phyloP scores from a whole-genome alignment of 2,888 invertebrate genomes.

The Zonitis immaculata region DNA sequence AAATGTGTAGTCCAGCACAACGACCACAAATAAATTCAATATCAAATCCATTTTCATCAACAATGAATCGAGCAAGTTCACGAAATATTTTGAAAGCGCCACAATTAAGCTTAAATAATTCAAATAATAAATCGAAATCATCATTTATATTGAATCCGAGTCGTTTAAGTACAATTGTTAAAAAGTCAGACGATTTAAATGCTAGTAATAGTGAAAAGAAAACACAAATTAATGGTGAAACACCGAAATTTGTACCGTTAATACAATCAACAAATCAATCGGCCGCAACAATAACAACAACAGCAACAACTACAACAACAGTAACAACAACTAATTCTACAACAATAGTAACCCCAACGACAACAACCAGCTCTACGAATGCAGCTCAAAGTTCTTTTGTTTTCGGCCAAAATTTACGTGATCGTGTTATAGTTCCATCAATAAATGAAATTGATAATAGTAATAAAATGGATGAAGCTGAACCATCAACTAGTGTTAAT shows the following conservation, averaged over 20 bases:
- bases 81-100: slow-evolving; percentile 38
- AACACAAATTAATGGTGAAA: slow-evolving; percentile 37
- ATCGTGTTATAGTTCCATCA: slow-evolving; percentile 59
- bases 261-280: slow-evolving; percentile 22
- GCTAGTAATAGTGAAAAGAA: slow-evolving; percentile 29
- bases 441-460: slow-evolving; percentile 47
- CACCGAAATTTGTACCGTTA: slow-evolving; percentile 45
- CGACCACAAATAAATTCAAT: slow-evolving; percentile 21
- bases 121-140: slow-evolving; percentile 26
- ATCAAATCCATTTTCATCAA: slow-evolving; percentile 32
- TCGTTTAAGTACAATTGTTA: slow-evolving; percentile 41
- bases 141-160: slow-evolving; percentile 43
- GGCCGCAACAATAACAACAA: slow-evolving; percentile 7
- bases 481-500: slow-evolving; percentile 40
- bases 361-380: slow-evolving; percentile 1
- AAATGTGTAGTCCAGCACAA: slow-evolving; percentile 32
- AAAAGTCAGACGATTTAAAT: slow-evolving; percentile 24
- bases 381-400: slow-evolving; percentile 64
- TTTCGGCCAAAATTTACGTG: slow-evolving; percentile 88
- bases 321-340: slow-evolving; percentile 9
- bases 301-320: slow-evolving; percentile 1
- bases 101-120: slow-evolving; percentile 34
- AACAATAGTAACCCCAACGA: background rate
- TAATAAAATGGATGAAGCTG: slow-evolving; percentile 48
- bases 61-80: slow-evolving; percentile 25